Evolutionary conservation across 1,140 invertebrate species (phyloP).

Genomic region (Drosophila seguyi): DNA sequence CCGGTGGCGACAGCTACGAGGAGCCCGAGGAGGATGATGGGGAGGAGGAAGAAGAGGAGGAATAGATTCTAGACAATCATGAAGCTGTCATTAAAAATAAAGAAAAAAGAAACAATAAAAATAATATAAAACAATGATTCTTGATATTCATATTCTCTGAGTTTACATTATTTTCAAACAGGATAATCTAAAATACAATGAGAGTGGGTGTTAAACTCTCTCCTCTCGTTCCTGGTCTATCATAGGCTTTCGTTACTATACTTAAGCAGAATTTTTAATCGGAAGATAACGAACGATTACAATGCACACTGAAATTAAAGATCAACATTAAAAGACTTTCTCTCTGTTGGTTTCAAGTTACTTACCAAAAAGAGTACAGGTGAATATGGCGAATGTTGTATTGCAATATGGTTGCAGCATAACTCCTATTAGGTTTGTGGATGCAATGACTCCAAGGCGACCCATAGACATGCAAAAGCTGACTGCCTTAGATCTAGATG

Average conservation of each 20-base stretch:
- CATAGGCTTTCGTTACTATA: background rate
- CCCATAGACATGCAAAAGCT: slow-evolving; percentile 87
- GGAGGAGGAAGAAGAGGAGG: slow-evolving; percentile 54
- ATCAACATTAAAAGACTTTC: background rate
- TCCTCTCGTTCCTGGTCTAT: too few relatives aligned
- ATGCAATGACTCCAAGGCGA: slow-evolving; percentile 86
- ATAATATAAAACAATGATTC: slow-evolving; percentile 14
- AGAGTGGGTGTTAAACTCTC: background rate
- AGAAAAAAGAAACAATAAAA: slow-evolving; percentile 39
- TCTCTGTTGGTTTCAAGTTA: background rate
- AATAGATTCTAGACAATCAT: slow-evolving; percentile 42
- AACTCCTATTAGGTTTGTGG: slow-evolving; percentile 86
- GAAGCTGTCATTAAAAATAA: slow-evolving; percentile 37
- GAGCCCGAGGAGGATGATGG: slow-evolving; percentile 42
- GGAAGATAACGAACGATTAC: slow-evolving; percentile 62
- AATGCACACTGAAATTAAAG: slow-evolving; percentile 62
- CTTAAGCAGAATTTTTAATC: slow-evolving; percentile 55
- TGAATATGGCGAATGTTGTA: slow-evolving; percentile 84
- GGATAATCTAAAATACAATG: background rate
- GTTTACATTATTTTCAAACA: background rate
- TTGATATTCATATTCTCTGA: background rate
- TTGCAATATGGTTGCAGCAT: slow-evolving; percentile 86
- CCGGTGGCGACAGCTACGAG: slow-evolving; percentile 56
- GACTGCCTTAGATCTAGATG: slow-evolving; percentile 87
- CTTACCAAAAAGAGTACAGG: slow-evolving; percentile 62